These are phyloP conservation scores for Colletes latitarsis DNA, from an alignment of 1,140 invertebrate genomes.

Conservation along the genomic window DNA sequence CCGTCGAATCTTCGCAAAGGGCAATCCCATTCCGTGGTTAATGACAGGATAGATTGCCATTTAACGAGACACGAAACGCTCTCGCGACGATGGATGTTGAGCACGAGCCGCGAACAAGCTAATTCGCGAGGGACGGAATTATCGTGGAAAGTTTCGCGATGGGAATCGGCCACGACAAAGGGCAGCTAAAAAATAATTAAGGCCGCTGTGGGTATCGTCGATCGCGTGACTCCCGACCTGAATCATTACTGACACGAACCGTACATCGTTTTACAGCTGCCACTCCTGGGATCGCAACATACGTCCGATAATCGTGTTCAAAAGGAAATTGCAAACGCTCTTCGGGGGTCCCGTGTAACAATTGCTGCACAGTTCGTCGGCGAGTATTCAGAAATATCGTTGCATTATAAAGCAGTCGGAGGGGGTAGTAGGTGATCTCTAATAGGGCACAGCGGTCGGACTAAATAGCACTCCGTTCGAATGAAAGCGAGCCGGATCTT, in stretches of 20 bases:
- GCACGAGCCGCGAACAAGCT: slow-evolving; percentile 42
- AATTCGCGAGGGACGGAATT: slow-evolving; percentile 39
- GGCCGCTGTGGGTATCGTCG: slow-evolving; percentile 50
- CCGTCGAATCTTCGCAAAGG: not conserved
- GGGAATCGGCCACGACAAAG: slow-evolving; percentile 30
- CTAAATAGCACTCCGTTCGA: slow-evolving; percentile 29
- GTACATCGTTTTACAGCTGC: slow-evolving; percentile 30
- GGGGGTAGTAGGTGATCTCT: not conserved
- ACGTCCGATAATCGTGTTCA: slow-evolving; percentile 10
- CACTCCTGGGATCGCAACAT: slow-evolving; percentile 7
- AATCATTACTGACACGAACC: slow-evolving; percentile 70
- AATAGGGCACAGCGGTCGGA: not conserved
- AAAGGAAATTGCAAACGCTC: slow-evolving; percentile 41
- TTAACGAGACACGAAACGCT: slow-evolving; percentile 30
- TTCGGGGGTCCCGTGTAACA: not conserved
- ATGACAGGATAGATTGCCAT: slow-evolving; percentile 27
- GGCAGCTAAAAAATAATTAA: slow-evolving; percentile 61
- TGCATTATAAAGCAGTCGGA: slow-evolving; percentile 36
- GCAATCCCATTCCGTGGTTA: slow-evolving; percentile 36
- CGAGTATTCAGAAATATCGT: slow-evolving; percentile 38
- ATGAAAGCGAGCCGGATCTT: slow-evolving; percentile 33
- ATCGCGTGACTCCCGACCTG: slow-evolving; percentile 60
- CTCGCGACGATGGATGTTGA: slow-evolving; percentile 8
- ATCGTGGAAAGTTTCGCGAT: slow-evolving; percentile 1
- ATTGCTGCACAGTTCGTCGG: slow-evolving; percentile 16